phyloP scores from a whole-genome alignment of 1,140 invertebrate genomes.

The Drosophila lowei region DNA sequence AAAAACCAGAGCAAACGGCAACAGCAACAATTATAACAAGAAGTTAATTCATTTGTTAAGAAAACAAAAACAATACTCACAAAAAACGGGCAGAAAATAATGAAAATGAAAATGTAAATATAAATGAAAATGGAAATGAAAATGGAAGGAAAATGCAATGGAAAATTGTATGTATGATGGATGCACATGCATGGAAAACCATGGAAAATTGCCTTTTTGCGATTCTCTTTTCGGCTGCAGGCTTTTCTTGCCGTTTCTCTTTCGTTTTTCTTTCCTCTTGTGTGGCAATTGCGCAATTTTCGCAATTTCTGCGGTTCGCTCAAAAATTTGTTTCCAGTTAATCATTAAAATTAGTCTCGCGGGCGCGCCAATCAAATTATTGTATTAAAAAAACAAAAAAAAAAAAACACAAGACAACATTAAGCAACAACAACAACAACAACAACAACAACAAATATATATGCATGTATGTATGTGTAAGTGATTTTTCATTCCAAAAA shows the following conservation, averaged over 20 bases:
- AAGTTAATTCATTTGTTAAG: conserved; percentile 63
- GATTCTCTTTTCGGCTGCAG: conserved; percentile 42
- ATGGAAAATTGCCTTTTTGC: conserved; percentile 35
- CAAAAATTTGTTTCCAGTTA: conserved; percentile 38
- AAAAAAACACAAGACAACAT: conserved; percentile 37
- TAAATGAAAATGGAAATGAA: conserved; percentile 38
- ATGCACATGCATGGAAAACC: conserved; percentile 36
- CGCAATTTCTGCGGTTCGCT: conserved; percentile 29
- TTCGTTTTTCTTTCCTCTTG: conserved; percentile 2
- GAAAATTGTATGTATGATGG: too few relatives aligned
- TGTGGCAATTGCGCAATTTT: conserved; percentile 48
- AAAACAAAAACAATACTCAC: conserved; percentile 35
- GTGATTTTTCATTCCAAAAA: conserved; percentile 38
- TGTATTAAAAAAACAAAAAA: conserved; percentile 5
- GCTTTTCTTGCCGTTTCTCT: conserved; percentile 17
- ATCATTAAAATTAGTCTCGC: conserved; percentile 39
- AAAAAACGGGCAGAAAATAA: conserved; percentile 39
- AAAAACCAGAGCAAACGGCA: conserved; percentile 26
- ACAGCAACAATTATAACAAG: conserved; percentile 25
- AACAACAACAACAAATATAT: conserved; percentile 53
- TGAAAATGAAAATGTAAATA: conserved; percentile 24
- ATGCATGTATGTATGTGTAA: conserved; percentile 21
- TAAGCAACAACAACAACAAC: conserved; percentile 55
- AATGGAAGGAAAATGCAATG: conserved; percentile 18
- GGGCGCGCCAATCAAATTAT: conserved; percentile 31